Conservation (phyloP, 2,888 invertebrate species). For the Polylopha cassiicola region DNA sequence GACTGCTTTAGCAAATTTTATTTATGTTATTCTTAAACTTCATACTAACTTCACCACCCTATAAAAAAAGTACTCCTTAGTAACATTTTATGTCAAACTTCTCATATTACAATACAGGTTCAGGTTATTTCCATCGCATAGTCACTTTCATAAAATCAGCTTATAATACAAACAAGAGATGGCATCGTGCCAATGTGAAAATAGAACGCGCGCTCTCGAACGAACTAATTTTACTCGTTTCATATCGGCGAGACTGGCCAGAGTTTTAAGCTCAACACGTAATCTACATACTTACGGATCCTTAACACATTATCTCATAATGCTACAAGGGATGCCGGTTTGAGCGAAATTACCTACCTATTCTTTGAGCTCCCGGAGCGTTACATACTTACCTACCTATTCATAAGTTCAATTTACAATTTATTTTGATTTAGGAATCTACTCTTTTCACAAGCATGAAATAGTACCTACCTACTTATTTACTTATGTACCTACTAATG, state of each 20-base stretch:
- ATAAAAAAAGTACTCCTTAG: constrained; percentile 17
- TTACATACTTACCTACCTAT: no score
- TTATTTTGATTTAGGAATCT: no score
- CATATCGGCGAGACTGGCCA: constrained; percentile 49
- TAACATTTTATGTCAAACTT: constrained; percentile 45
- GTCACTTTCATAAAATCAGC: constrained; percentile 77
- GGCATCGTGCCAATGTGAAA: constrained; percentile 68
- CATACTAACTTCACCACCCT: constrained; percentile 27
- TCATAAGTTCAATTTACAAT: no score
- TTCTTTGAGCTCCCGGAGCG: no score
- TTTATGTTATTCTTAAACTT: constrained; percentile 15
- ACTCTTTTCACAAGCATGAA: no score
- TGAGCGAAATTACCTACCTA: no score
- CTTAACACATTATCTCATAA: constrained; percentile 28
- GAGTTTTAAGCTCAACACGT: constrained; percentile 51
- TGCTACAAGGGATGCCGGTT: constrained; percentile 17
- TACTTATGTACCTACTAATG: no score
- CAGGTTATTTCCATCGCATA: constrained; percentile 75
- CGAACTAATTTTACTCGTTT: constrained; percentile 62
- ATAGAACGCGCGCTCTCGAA: constrained; percentile 71
- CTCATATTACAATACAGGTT: constrained; percentile 74
- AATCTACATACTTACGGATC: constrained; percentile 47
- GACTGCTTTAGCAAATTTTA: constrained; percentile 53
- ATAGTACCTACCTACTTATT: no score
- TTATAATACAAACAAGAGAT: constrained; percentile 77